Conservation (phyloP, 2,888 invertebrate species). For the Dyspetes luteomarginatus region DNA sequence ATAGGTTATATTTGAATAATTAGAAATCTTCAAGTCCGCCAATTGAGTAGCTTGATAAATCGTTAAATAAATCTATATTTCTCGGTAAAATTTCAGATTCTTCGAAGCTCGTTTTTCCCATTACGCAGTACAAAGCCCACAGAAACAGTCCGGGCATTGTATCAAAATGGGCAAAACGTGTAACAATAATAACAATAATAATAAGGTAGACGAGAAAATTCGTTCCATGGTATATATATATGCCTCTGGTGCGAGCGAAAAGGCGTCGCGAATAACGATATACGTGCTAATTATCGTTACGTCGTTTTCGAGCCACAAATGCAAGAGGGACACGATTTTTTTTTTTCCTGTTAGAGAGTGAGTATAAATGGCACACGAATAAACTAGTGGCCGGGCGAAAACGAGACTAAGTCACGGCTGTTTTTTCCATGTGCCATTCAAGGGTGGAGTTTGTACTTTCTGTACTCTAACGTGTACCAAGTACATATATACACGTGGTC, state of each 20-base stretch:
- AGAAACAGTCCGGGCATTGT: too few species aligned
- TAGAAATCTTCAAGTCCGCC: too few species aligned
- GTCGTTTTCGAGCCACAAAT: conserved; percentile 42
- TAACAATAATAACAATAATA: not conserved
- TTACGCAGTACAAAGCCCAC: too few species aligned
- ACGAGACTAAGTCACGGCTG: conserved; percentile 53
- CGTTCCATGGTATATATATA: conserved; percentile 3
- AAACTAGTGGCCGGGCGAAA: conserved; percentile 7
- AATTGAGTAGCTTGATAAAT: too few species aligned
- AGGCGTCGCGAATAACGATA: conserved; percentile 54
- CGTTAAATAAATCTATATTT: too few species aligned
- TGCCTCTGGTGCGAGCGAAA: not conserved
- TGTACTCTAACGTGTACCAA: not conserved
- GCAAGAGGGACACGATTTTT: conserved; percentile 25
- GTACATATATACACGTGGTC: not conserved
- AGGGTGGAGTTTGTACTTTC: conserved; percentile 27
- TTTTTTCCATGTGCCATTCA: conserved; percentile 17
- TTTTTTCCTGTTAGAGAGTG: not conserved
- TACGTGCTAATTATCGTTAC: conserved; percentile 48
- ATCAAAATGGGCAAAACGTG: not conserved
- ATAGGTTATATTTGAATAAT: too few species aligned
- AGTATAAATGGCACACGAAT: not conserved
- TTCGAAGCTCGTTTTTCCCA: too few species aligned
- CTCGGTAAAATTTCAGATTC: too few species aligned
- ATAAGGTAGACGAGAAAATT: not conserved